Evolutionary conservation across 2,113 vertebrate genomes (phyloP).

Genomic region (Ptilorrhoa leucosticta): DNA sequence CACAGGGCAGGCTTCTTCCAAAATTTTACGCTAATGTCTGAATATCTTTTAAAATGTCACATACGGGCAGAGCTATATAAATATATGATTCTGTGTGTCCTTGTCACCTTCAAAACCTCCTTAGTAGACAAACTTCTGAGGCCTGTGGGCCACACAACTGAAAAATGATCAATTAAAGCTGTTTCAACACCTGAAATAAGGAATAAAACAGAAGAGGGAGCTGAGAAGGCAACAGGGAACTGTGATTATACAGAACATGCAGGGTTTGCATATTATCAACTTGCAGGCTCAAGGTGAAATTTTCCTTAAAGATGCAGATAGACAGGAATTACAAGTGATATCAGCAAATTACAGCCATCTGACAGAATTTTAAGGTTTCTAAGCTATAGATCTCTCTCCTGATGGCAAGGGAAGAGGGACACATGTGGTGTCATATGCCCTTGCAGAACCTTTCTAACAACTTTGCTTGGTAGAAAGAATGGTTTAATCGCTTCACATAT

Average conservation of each 20-base stretch:
- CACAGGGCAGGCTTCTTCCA: background rate
- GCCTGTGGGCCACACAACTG: background rate
- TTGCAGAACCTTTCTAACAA: background rate
- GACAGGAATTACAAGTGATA: background rate
- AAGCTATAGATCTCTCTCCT: background rate
- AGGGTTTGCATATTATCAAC: background rate
- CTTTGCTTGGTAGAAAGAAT: background rate
- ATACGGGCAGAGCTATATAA: background rate
- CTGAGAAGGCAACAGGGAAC: background rate
- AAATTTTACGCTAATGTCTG: background rate
- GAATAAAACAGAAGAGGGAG: background rate
- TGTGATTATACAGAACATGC: background rate
- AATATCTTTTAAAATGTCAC: background rate
- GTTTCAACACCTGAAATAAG: background rate
- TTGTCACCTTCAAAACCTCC: background rate
- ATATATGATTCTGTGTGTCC: background rate
- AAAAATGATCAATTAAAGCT: background rate
- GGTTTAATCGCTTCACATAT: background rate
- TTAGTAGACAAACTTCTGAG: background rate
- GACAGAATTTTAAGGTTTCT: background rate
- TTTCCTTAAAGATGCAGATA: background rate
- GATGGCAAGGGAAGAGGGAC: background rate
- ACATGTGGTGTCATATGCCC: accelerated
- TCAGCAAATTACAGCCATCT: background rate
- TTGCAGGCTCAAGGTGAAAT: background rate